Conservation (phyloP, 2,797 vertebrate species). For the Gouania willdenowi region DNA sequence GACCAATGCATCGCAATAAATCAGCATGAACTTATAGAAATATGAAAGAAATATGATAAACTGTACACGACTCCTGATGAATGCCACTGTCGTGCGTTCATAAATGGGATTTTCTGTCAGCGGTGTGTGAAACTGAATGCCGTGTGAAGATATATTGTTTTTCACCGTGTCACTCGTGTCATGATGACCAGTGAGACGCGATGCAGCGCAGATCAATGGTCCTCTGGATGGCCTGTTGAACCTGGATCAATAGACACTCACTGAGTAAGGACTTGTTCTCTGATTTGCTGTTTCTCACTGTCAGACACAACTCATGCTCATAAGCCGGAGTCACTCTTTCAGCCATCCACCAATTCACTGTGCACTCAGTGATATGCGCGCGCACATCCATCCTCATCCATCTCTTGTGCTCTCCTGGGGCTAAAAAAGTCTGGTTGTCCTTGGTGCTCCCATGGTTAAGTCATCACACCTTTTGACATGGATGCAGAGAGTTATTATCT, state of each 20-base stretch:
- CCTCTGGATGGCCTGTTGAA: constrained; percentile 65
- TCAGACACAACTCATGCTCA: constrained; percentile 55
- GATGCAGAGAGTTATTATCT: constrained; percentile 68
- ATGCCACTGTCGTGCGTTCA: too few relatives aligned
- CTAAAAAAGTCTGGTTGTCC: constrained; percentile 52
- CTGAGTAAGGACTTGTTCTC: constrained; percentile 55
- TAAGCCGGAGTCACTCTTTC: constrained; percentile 47
- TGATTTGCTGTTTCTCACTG: constrained; percentile 59
- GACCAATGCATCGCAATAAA: too few relatives aligned
- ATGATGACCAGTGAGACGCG: constrained; percentile 62
- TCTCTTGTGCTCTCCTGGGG: constrained; percentile 33
- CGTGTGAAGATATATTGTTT: neutral
- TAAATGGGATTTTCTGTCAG: too few relatives aligned
- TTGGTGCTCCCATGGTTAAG: constrained; percentile 55
- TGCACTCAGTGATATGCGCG: constrained; percentile 8
- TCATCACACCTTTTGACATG: constrained; percentile 66
- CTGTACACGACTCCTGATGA: too few relatives aligned
- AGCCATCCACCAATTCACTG: constrained; percentile 30
- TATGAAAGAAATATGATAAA: too few relatives aligned
- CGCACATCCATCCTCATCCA: too few relatives aligned
- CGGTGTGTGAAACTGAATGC: too few relatives aligned
- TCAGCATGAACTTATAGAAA: too few relatives aligned
- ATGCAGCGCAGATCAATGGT: constrained; percentile 67
- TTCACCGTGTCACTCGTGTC: constrained; percentile 34
- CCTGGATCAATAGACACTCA: constrained; percentile 65